phyloP scores from a whole-genome alignment of 1,140 invertebrate genomes.

The Scaptomyza pallida region DNA sequence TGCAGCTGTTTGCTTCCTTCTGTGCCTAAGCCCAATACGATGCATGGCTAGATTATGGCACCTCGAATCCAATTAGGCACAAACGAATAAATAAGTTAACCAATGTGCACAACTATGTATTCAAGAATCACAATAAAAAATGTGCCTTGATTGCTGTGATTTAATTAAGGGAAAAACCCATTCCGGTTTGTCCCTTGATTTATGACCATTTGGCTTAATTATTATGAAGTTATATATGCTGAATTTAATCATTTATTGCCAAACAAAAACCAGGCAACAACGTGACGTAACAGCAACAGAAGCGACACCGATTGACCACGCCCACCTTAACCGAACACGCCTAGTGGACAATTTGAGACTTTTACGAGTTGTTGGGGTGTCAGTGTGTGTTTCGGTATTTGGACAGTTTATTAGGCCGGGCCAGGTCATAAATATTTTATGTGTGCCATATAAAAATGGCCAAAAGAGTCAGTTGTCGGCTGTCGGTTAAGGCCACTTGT shows the following conservation, averaged over 20 bases:
- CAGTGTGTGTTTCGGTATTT: conserved; percentile 42
- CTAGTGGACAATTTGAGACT: conserved; percentile 43
- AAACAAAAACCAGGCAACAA: conserved; percentile 68
- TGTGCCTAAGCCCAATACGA: not conserved
- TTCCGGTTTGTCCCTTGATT: conserved; percentile 39
- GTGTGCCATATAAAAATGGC: conserved; percentile 66
- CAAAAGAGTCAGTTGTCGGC: not conserved
- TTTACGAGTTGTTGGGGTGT: conserved; percentile 47
- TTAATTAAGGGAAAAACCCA: conserved; percentile 69
- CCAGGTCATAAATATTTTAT: conserved; percentile 78
- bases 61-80: conserved; percentile 55
- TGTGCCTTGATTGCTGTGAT: conserved; percentile 51
- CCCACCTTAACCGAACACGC: conserved; percentile 5
- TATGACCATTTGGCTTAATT: conserved; percentile 69
- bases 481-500: conserved; percentile 62
- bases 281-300: conserved; percentile 38
- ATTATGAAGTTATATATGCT: conserved; percentile 77
- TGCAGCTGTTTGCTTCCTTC: too few relatives aligned
- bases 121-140: conserved; percentile 17
- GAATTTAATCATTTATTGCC: conserved; percentile 79
- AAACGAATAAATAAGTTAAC: conserved; percentile 59
- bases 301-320: conserved; percentile 4
- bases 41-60: conserved; percentile 15
- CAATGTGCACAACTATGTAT: conserved; percentile 36
- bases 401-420: conserved; percentile 60